A percentile compares a stretch with the other conserved stretches of the same genome.
phyloP scores from a whole-genome alignment of 2,797 vertebrate genomes.

The Pitangus sulphuratus region DNA sequence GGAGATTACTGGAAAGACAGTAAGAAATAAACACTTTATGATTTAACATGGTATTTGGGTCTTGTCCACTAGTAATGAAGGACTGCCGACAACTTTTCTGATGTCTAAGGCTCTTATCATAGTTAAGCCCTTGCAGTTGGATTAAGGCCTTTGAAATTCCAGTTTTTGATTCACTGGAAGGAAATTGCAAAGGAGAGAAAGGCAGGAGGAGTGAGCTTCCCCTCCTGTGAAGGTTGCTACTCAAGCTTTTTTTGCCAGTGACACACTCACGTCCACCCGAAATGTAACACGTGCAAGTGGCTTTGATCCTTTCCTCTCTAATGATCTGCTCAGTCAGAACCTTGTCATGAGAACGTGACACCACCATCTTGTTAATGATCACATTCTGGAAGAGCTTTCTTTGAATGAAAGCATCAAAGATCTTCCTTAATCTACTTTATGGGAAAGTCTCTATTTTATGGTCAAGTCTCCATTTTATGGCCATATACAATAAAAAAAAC shows the following conservation, averaged over 20 bases:
- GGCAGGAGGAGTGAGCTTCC: background rate
- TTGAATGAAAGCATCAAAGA: slow-evolving; percentile 11
- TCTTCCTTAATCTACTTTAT: background rate
- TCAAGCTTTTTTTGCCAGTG: background rate
- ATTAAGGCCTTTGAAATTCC: background rate
- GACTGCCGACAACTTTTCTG: background rate
- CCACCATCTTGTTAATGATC: background rate
- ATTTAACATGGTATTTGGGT: background rate
- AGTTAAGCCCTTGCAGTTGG: background rate
- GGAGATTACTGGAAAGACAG: background rate
- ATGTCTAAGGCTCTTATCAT: background rate
- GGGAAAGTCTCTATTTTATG: background rate
- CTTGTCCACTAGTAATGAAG: background rate
- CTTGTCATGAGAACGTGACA: background rate
- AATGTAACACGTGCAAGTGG: background rate
- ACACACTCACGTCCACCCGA: background rate
- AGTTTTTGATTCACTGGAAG: background rate
- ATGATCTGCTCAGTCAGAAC: slow-evolving; percentile 19
- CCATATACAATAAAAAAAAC: background rate
- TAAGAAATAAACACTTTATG: background rate
- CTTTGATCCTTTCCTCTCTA: slow-evolving; percentile 50
- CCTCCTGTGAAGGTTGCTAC: background rate
- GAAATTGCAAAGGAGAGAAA: background rate
- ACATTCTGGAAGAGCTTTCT: slow-evolving; percentile 5
- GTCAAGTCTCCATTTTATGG: background rate